A percentile compares a stretch with the other conserved stretches of the same genome.
phyloP scores from a whole-genome alignment of 2,113 vertebrate genomes.

The Diphyllodes magnificus region DNA sequence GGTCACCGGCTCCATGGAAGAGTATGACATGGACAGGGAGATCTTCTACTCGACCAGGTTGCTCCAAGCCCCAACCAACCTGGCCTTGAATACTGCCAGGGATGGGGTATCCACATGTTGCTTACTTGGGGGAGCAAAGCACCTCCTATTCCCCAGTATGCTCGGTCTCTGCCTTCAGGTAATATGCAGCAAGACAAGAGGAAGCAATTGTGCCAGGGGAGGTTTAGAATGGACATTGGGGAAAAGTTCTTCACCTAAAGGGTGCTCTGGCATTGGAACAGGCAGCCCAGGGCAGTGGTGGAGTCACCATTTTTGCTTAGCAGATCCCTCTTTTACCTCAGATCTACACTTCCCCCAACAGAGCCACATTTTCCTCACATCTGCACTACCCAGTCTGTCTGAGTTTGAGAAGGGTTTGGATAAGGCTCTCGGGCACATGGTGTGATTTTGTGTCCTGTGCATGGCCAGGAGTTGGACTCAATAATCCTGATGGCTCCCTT shows the following conservation, averaged over 20 bases:
- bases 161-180: background rate
- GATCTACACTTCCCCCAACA: background rate
- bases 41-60: background rate
- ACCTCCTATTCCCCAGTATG: background rate
- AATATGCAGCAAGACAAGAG: fast-evolving
- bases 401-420: background rate
- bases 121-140: background rate
- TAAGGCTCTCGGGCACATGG: background rate
- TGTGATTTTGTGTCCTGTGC: background rate
- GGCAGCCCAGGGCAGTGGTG: background rate
- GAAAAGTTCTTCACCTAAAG: background rate
- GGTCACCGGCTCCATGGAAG: fast-evolving
- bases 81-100: background rate
- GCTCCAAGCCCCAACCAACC: background rate
- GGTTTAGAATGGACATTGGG: background rate
- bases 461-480: no score
- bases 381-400: no score
- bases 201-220: background rate
- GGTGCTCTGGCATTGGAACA: background rate
- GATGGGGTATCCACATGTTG: background rate
- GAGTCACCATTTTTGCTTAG: background rate
- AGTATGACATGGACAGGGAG: background rate
- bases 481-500: background rate
- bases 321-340: background rate
- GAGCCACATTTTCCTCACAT: background rate